Base-by-base conservation (phyloP, 2,888 invertebrate species). In the Scrobipalpa atriplicella region DNA sequence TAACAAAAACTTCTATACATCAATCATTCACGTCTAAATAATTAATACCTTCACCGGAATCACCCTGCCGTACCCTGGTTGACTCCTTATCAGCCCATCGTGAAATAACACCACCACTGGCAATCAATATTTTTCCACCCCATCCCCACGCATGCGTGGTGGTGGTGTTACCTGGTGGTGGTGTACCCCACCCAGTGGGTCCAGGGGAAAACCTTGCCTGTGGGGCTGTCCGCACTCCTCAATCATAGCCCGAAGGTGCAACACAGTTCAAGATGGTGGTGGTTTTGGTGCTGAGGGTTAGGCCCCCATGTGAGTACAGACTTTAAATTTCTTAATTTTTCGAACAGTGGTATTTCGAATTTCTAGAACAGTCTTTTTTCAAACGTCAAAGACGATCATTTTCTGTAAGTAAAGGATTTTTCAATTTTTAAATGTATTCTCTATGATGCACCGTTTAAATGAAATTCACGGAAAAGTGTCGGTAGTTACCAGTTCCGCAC, bases 101-200 rank as follows among this genome's bases (percentile, higher is more conserved):
- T 84, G 82, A 82, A 84, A 84, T 84, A 83, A 83, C 86, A 85
- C 88, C 85, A 71, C 70, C 80, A 78, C 6, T 52, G 84, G 87
- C 84, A 88, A 92, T 92, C 92, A 89, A 92, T 92, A 92, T 81
- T 80, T 76, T 77, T 76, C 80, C 78, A 85, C 87, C 89, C 89
- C 89, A 85, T 87, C 87, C 72, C 69, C 54, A 71, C 69, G 82
- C 92, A 92, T 92, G 91, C 90, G 92, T 90, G 90, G 87, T 80
- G 76, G 85, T 81, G 71, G 80, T 74, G 70, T 75, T 73, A 80
- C 81, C 82, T 83, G 83, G 83, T 90, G 89, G 91, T 90, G 87
- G 84, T 19, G 47, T 81, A 81, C 78, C 16, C 39, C 76, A 76
- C 83, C 85, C 83, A 80, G 76, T 79, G 81, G 82, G 78, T 3